These are phyloP conservation scores for Perca fluviatilis DNA, from an alignment of 2,113 vertebrate genomes.

Conservation along the genomic window DNA sequence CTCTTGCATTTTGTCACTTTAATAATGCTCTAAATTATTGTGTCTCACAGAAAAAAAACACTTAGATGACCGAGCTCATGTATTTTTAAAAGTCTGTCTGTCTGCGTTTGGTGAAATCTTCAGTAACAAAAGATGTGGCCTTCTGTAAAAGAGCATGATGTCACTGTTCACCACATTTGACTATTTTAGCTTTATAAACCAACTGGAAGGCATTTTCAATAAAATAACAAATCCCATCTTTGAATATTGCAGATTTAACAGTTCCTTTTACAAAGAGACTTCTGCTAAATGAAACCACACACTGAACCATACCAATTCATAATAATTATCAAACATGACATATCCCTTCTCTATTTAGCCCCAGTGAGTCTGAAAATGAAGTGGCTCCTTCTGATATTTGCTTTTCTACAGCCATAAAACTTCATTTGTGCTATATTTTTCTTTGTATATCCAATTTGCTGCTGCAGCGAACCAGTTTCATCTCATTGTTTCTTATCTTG, in stretches of 20 bases:
- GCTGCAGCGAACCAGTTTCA: slow-evolving; percentile 19
- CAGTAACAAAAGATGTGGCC: slow-evolving; percentile 44
- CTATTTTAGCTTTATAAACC: slow-evolving; percentile 44
- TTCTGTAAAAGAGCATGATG: slow-evolving; percentile 55
- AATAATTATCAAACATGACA: slow-evolving; percentile 26
- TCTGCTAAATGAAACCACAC: slow-evolving; percentile 28
- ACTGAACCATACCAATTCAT: slow-evolving; percentile 38
- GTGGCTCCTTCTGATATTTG: slow-evolving; percentile 28
- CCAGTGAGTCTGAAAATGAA: slow-evolving; percentile 25
- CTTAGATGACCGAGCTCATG: slow-evolving; percentile 16
- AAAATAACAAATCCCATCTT: slow-evolving; percentile 54
- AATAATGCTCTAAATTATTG: slow-evolving; percentile 34
- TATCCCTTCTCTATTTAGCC: slow-evolving; percentile 29
- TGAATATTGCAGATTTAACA: slow-evolving; percentile 39
- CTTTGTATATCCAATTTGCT: background rate
- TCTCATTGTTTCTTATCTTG: background rate
- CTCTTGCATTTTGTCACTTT: background rate
- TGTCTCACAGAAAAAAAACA: slow-evolving; percentile 12
- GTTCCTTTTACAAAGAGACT: slow-evolving; percentile 39
- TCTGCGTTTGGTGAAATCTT: slow-evolving; percentile 52
- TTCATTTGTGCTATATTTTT: background rate
- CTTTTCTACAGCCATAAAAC: background rate
- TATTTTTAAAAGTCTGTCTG: slow-evolving; percentile 48
- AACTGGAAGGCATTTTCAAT: slow-evolving; percentile 44
- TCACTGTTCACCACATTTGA: slow-evolving; percentile 58